phyloP scores from a whole-genome alignment of 2,113 vertebrate species.

The Dromaius novaehollandiae region DNA sequence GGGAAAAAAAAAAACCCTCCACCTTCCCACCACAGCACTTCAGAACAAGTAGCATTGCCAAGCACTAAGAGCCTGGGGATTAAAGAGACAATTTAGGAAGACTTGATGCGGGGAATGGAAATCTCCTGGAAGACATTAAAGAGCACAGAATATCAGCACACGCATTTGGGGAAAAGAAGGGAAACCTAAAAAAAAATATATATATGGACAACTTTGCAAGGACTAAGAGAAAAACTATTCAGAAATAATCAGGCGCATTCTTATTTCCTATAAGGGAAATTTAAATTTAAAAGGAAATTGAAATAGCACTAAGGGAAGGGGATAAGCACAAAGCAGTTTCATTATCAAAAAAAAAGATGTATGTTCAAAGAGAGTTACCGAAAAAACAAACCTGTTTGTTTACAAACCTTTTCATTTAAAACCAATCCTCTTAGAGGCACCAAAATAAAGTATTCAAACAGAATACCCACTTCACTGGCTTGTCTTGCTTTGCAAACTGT shows the following conservation, averaged over 20 bases:
- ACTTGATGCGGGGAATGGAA: constrained; percentile 62
- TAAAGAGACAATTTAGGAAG: constrained; percentile 71
- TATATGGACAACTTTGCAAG: background rate
- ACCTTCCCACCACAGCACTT: constrained; percentile 66
- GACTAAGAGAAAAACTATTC: background rate
- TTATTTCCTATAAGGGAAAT: constrained; percentile 13
- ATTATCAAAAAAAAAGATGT: background rate
- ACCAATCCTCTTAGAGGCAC: background rate
- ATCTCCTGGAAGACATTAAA: constrained; percentile 59
- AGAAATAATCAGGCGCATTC: background rate
- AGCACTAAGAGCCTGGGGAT: constrained; percentile 64
- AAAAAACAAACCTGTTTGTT: background rate
- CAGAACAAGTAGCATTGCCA: constrained; percentile 68
- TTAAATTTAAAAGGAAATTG: background rate
- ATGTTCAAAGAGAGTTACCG: background rate
- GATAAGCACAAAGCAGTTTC: background rate
- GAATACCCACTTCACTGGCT: background rate
- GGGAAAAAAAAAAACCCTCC: constrained; percentile 24
- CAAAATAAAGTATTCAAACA: background rate
- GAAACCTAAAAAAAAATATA: background rate
- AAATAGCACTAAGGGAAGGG: background rate
- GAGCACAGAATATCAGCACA: constrained; percentile 4
- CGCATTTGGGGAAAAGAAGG: background rate
- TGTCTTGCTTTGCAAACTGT: background rate
- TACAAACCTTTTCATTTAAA: background rate